phyloP scores from a whole-genome alignment of 37 sponge, comb jelly and placozoan genomes.

The Chondrilla cf. caribensis region DNA sequence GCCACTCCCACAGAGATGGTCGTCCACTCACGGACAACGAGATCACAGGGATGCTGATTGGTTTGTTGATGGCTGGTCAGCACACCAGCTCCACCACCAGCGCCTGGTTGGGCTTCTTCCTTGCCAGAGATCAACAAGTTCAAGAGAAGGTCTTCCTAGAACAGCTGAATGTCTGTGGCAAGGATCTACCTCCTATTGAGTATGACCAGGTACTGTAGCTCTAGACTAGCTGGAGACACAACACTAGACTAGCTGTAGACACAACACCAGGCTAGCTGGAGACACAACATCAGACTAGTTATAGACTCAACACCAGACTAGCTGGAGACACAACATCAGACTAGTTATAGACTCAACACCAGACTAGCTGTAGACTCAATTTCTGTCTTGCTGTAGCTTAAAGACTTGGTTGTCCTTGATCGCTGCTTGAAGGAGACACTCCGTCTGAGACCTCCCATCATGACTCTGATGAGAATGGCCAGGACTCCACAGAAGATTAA shows the following conservation, averaged over 20 bases:
- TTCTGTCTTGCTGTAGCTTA: constrained; percentile 34
- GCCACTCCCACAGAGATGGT: constrained; percentile 78
- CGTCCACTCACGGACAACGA: constrained; percentile 65
- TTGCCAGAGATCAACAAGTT: constrained; percentile 59
- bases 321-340: too few relatives aligned
- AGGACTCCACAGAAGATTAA: constrained; percentile 64
- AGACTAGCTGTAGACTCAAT: too few relatives aligned
- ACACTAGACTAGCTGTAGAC: too few relatives aligned
- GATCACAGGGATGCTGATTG: constrained; percentile 86
- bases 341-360: too few relatives aligned
- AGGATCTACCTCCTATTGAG: constrained; percentile 49
- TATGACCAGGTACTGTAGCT: constrained; percentile 61
- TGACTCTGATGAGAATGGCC: constrained; percentile 91
- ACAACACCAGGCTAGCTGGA: too few relatives aligned
- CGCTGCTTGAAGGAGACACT: constrained; percentile 84
- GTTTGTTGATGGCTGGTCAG: constrained; percentile 83
- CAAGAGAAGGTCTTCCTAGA: constrained; percentile 58
- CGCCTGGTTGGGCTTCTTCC: constrained; percentile 84
- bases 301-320: too few relatives aligned
- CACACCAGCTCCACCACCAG: constrained; percentile 92
- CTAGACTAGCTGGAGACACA: too few relatives aligned
- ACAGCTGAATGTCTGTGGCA: constrained; percentile 65
- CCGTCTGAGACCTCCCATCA: constrained; percentile 83
- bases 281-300: too few relatives aligned
- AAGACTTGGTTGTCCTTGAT: constrained; percentile 53